These are phyloP conservation scores for Triplophysa yarkandensis DNA, from an alignment of 2,797 vertebrate genomes.

Conservation along the genomic window DNA sequence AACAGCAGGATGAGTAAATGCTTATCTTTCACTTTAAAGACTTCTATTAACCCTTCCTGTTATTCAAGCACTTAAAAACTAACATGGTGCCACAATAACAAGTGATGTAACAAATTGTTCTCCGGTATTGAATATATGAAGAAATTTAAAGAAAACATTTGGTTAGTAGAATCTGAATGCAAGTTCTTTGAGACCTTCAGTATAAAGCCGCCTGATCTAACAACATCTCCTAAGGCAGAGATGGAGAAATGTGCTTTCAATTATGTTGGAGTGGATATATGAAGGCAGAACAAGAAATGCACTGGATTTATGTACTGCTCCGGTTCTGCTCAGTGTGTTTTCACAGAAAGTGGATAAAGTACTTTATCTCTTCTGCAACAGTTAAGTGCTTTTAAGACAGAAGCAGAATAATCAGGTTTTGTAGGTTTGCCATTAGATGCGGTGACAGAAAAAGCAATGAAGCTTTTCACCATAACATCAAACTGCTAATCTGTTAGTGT, in stretches of 20 bases:
- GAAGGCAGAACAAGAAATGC: slow-evolving; percentile 67
- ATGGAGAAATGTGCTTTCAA: slow-evolving; percentile 90
- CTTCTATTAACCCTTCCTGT: slow-evolving; percentile 2
- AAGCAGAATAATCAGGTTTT: slow-evolving; percentile 74
- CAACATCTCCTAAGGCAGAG: slow-evolving; percentile 64
- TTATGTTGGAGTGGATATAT: slow-evolving; percentile 84
- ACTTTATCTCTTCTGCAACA: slow-evolving; percentile 85
- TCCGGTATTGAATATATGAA: slow-evolving; percentile 19
- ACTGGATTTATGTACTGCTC: slow-evolving; percentile 89
- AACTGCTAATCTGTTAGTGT: too few relatives aligned
- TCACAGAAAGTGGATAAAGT: slow-evolving; percentile 84
- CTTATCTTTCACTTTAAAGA: too few relatives aligned
- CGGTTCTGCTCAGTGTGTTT: slow-evolving; percentile 87
- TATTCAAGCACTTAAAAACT: slow-evolving; percentile 43
- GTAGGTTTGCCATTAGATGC: slow-evolving; percentile 18
- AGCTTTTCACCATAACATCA: slow-evolving; percentile 56
- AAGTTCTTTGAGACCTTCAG: slow-evolving; percentile 57
- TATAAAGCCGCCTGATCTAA: slow-evolving; percentile 71
- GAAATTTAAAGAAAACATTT: neutral
- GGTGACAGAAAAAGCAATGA: slow-evolving; percentile 31
- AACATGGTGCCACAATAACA: slow-evolving; percentile 34
- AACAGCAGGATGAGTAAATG: too few relatives aligned
- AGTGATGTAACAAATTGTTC: slow-evolving; percentile 31
- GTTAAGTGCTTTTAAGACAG: slow-evolving; percentile 81
- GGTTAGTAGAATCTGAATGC: slow-evolving; percentile 18